A percentile compares a stretch with the other conserved stretches of the same genome.
Conservation (phyloP, 2,113 vertebrate genomes). For the Irena cyanogastra region DNA sequence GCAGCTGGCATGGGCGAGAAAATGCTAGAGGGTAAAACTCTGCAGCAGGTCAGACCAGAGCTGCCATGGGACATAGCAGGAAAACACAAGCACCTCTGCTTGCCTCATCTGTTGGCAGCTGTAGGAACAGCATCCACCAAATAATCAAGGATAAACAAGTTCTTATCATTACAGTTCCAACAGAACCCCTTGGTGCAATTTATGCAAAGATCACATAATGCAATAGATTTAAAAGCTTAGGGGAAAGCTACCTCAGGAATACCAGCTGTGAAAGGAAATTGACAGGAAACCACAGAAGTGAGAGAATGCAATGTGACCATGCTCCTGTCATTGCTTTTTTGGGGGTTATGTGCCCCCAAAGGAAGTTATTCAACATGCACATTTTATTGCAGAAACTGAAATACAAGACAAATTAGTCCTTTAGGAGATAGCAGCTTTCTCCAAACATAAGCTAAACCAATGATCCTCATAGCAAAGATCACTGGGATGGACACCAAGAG, state of each 20-base stretch:
- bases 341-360: background rate
- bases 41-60: background rate
- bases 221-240: background rate
- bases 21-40: background rate
- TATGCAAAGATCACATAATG: background rate
- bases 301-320: background rate
- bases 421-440: background rate
- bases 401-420: background rate
- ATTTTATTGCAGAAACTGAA: background rate
- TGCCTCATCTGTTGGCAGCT: rapidly evolving
- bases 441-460: background rate
- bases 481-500: background rate
- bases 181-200: background rate
- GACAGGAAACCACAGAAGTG: background rate
- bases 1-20: background rate
- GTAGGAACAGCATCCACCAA: background rate
- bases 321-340: background rate
- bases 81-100: background rate
- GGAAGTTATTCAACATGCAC: background rate
- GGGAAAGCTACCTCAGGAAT: background rate
- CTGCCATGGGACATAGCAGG: background rate
- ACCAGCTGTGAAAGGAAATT: background rate
- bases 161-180: background rate
- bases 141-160: background rate
- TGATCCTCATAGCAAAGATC: background rate